These are phyloP conservation scores for Pholis gunnellus DNA, from an alignment of 2,113 vertebrate genomes.

Conservation along the genomic window DNA sequence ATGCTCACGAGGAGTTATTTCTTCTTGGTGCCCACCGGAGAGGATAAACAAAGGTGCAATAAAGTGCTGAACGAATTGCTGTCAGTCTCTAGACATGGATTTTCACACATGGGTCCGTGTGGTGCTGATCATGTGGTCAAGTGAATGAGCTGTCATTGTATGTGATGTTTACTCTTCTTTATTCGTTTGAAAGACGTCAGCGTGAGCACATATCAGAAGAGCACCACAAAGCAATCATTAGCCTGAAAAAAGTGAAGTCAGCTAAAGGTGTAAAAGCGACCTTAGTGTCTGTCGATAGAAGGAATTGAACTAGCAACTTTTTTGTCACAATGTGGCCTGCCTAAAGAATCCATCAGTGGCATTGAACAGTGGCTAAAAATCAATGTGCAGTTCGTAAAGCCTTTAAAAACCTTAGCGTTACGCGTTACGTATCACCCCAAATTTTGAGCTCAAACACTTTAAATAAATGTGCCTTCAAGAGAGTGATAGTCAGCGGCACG, in stretches of 20 bases:
- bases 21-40: neutral
- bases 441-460: neutral
- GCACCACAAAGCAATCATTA: neutral
- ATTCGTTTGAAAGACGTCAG: neutral
- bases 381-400: neutral
- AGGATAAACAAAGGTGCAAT: neutral
- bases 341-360: neutral
- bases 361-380: neutral
- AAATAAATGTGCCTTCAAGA: neutral
- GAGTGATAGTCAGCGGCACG: slow-evolving; percentile 32
- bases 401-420: neutral
- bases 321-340: neutral
- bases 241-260: neutral
- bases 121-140: neutral
- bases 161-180: neutral
- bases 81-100: neutral
- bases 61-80: neutral
- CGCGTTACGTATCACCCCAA: neutral
- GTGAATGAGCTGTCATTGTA: neutral
- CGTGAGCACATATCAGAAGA: neutral
- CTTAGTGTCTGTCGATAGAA: neutral
- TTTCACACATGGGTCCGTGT: neutral
- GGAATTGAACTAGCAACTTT: neutral
- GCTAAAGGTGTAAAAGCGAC: neutral
- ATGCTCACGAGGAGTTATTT: neutral